phyloP scores from a whole-genome alignment of 1,140 invertebrate genomes.

The Periplaneta americana region DNA sequence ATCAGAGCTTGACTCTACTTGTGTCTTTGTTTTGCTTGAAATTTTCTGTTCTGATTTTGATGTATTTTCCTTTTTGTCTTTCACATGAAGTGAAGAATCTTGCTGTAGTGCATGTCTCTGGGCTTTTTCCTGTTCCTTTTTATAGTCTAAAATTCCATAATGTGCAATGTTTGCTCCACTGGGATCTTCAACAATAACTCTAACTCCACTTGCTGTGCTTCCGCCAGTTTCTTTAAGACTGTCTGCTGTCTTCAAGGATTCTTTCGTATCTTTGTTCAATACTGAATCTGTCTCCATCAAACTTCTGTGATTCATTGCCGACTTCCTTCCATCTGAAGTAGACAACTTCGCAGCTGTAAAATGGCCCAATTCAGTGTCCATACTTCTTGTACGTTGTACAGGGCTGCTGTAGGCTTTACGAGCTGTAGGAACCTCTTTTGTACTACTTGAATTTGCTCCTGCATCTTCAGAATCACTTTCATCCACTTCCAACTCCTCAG shows the following conservation, averaged over 20 bases:
- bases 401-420: conserved; percentile 18
- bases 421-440: neutral
- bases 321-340: neutral
- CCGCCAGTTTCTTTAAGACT: neutral
- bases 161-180: neutral
- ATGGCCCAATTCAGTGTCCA: neutral
- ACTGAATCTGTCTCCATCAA: neutral
- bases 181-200: neutral
- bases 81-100: neutral
- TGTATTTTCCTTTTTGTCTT: neutral
- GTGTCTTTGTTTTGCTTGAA: neutral
- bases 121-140: neutral
- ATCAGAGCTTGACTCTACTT: neutral
- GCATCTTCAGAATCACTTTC: neutral
- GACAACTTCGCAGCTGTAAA: too few relatives aligned
- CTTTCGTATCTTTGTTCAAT: neutral
- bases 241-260: neutral
- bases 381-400: conserved; percentile 1
- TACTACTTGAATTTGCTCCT: neutral
- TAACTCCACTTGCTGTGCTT: neutral
- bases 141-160: neutral
- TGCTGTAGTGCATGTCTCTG: neutral
- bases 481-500: conserved; percentile 16
- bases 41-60: neutral
- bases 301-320: neutral